These are phyloP conservation scores for Poecilobothrus nobilitatus DNA, from an alignment of 2,888 invertebrate genomes.

Conservation along the genomic window DNA sequence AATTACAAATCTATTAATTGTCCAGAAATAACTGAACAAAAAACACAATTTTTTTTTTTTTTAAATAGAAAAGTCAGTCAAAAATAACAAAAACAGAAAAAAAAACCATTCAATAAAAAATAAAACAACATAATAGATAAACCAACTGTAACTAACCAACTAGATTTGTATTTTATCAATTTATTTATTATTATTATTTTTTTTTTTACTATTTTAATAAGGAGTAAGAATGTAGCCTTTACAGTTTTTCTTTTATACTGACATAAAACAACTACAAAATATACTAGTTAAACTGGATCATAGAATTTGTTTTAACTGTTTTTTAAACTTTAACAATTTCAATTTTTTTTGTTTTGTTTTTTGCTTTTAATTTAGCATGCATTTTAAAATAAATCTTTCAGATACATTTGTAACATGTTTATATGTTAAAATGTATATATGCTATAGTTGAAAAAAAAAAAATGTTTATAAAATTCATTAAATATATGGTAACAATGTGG, in stretches of 20 bases:
- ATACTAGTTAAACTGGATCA: background rate
- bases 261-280: background rate
- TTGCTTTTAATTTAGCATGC: no score
- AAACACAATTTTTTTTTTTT: no score
- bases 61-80: background rate
- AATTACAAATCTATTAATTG: background rate
- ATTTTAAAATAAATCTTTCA: no score
- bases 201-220: background rate
- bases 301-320: conserved; percentile 1
- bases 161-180: no score
- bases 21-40: background rate
- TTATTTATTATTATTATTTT: no score
- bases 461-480: no score
- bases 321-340: background rate
- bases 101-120: background rate
- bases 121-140: background rate
- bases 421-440: no score
- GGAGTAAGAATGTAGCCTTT: conserved; percentile 3
- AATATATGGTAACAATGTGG: no score
- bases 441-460: no score
- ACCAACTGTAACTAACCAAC: background rate
- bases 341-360: no score
- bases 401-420: no score
- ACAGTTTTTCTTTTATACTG: background rate
- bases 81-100: background rate